Base-by-base conservation (phyloP, 1,140 invertebrate genomes). In the Globodera ellingtonae region DNA sequence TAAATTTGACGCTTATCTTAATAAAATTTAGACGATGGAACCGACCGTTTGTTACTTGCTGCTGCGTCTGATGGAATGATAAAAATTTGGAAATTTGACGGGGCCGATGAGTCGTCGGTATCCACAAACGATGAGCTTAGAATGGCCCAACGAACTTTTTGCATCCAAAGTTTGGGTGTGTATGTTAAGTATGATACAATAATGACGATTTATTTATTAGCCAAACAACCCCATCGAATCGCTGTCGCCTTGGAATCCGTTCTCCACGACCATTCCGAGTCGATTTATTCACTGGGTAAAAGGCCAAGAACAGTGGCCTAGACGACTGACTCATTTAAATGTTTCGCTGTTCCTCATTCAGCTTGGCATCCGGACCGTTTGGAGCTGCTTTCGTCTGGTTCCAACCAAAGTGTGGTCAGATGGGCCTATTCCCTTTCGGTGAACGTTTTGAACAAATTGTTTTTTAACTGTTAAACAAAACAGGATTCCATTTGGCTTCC, bases 281-380 rank as follows among this genome's bases (percentile, higher is more conserved):
- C 95, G 95, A 92, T 98, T 78, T 96, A 97, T 91, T 94, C 94
- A 66, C 92, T 97, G 0, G 91, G 94, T 84, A 35, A 35, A 35
- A 98, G 95, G 95, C 92, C 93, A 85, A 91, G 91, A 72, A 83
- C 80, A 76, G 35, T 90, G 77, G 85, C 86, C 46, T 80, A 86
- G 59, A 15, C 13, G 59, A 21, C n/a, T 21, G 13, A 65, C n/a
- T 21, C n/a, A 65, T 15, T 65, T 65, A 65, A 65, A 65, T 79
- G 89, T 98, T n/a, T 90, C 98, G 35, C 97, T 95, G 0, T 93
- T 97, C 86, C 97, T 98, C 90, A 97, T n/a, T 62, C 18, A 62
- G 56, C 56, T 6, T 62, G 56, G 56, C 56, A 62, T 18, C 56
- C 56, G 18, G 18, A 62, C 4, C 10, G 15, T 15, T 15, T 15